Base-by-base conservation (phyloP, 2,797 vertebrate species). In the Syngnathus rostellatus region DNA sequence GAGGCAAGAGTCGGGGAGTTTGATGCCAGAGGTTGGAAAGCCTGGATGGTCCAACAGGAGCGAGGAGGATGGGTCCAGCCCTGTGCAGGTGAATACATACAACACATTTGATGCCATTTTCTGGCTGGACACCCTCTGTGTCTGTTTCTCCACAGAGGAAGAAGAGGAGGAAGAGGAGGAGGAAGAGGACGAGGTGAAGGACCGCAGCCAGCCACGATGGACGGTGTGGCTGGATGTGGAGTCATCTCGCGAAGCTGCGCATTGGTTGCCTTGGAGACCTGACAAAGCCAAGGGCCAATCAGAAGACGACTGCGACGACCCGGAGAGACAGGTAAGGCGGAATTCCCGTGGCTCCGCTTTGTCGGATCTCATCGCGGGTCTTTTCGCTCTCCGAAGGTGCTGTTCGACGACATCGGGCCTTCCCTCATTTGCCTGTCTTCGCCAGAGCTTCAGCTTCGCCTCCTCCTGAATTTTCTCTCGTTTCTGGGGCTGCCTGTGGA, bases 21-120 rank as follows among this genome's bases (percentile, higher is more conserved):
- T 54, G 94, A 92, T 0, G 93, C 95, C 62, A 91, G 92, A 67
- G 97, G 97, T 62, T 99, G 97, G 97, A 93, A 90, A 66, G 90
- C 93, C 0, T 99, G 96, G 97, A 97, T 98, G 95, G 91, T 89
- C 63, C 97, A 98, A 83, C 94, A 99, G 81, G 95, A 99, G 73
- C 91, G 90, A 69, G 97, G 97, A 39, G 97, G 97, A 65, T 99
- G 96, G 97, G 68, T 99, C 59, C 78, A 90, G 68, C 80, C 95
- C 73, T 81, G 72, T 67, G 67, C 88, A 85, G 95, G 95, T 97
- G 81, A 74, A 66, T 69, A 23, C 74, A 67, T 69, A 23, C 12
- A 66, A 53, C 6, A 62, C 23, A 63, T 31, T 64, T n/a, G 9
- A 25, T 0, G 38, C 6, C 23, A 50, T 41, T 14, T 40, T 19